A percentile compares a stretch with the other conserved stretches of the same genome.
These are phyloP conservation scores for Gracilinanus agilis DNA, from an alignment of 2,113 vertebrate genomes.

Conservation along the genomic window DNA sequence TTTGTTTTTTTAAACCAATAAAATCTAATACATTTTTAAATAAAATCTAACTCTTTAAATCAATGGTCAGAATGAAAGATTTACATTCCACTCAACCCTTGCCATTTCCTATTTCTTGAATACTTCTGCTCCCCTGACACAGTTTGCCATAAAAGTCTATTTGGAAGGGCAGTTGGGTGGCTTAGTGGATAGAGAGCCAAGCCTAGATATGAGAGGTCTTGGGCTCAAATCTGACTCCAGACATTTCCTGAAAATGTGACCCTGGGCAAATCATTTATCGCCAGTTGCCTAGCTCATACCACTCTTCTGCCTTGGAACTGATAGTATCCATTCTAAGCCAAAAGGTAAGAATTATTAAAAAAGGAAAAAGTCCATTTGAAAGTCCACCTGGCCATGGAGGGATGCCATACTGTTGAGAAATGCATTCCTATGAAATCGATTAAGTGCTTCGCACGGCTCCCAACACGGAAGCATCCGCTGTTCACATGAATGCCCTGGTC, in stretches of 20 bases:
- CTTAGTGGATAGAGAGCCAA: no score
- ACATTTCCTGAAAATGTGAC: no score
- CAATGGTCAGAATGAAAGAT: not conserved
- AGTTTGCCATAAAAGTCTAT: not conserved
- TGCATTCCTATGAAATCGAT: not conserved
- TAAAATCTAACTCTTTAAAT: not conserved
- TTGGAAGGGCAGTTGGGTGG: no score
- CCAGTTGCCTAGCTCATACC: no score
- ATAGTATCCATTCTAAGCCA: no score
- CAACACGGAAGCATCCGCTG: not conserved
- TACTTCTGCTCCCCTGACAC: not conserved
- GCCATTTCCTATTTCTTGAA: not conserved
- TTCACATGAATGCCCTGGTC: not conserved
- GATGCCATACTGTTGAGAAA: not conserved
- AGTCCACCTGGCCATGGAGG: no score
- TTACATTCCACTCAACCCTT: not conserved
- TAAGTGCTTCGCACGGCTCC: not conserved
- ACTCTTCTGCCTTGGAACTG: no score
- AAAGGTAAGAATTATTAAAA: no score
- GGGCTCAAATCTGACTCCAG: no score
- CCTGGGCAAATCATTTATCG: no score
- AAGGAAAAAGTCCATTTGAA: no score
- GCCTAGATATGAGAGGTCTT: no score
- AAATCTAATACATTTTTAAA: not conserved
- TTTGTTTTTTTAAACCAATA: constrained; percentile 21